These are phyloP conservation scores for Volucella zonaria DNA, from an alignment of 2,888 invertebrate genomes.

Conservation along the genomic window DNA sequence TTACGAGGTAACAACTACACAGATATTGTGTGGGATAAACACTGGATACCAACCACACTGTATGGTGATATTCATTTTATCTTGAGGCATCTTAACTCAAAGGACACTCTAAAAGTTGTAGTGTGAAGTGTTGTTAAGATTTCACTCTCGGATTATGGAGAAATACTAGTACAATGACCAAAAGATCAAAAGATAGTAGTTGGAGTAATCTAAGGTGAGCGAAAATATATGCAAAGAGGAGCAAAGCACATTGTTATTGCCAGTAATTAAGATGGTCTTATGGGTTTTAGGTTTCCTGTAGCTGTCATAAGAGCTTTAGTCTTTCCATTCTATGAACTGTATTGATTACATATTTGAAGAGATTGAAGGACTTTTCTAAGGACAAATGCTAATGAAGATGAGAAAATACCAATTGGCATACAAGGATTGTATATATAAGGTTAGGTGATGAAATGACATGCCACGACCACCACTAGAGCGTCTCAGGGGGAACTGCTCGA, in stretches of 20 bases:
- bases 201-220: background rate
- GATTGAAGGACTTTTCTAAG: background rate
- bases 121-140: background rate
- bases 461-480: too few relatives aligned
- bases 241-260: constrained; percentile 33
- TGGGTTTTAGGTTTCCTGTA: constrained; percentile 12
- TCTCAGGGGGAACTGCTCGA: too few relatives aligned
- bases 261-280: constrained; percentile 50
- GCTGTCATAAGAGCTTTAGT: background rate
- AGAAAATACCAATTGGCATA: too few relatives aligned
- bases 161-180: too few relatives aligned
- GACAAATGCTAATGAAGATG: too few relatives aligned
- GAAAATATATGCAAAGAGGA: background rate
- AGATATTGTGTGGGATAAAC: background rate
- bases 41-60: background rate
- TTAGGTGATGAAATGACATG: too few relatives aligned
- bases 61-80: constrained; percentile 2
- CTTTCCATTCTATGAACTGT: background rate
- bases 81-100: background rate
- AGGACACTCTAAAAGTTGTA: background rate
- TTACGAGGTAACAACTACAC: constrained; percentile 18
- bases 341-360: constrained; percentile 21
- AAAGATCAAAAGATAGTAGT: background rate
- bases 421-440: too few relatives aligned
- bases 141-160: constrained; percentile 12